These are phyloP conservation scores for Bos taurus DNA, from an alignment of 2,113 vertebrate species.

Conservation along the genomic window ARS-UCD2.0 NC_037345.1:61707501-61708000, in stretches of 20 bases:
- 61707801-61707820: not conserved
- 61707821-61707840: not conserved
- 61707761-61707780: not conserved
- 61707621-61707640: not conserved
- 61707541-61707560: not conserved
- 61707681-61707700: fast-evolving
- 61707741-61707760: not conserved
- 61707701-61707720: not conserved
- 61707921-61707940: not conserved
- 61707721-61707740: not conserved
- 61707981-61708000: not conserved
- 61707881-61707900: not conserved
- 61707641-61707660: fast-evolving
- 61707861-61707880: not conserved
- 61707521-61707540: not conserved
- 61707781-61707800: fast-evolving
- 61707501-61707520: not conserved
- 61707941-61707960: not conserved
- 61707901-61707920: not conserved
- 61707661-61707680: fast-evolving
- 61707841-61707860: not conserved
- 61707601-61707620: not conserved
- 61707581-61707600: fast-evolving
- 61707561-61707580: not conserved
- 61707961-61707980: not conserved